phyloP scores from a whole-genome alignment of 2,797 vertebrate genomes.

The Thamnophis elegans region DNA sequence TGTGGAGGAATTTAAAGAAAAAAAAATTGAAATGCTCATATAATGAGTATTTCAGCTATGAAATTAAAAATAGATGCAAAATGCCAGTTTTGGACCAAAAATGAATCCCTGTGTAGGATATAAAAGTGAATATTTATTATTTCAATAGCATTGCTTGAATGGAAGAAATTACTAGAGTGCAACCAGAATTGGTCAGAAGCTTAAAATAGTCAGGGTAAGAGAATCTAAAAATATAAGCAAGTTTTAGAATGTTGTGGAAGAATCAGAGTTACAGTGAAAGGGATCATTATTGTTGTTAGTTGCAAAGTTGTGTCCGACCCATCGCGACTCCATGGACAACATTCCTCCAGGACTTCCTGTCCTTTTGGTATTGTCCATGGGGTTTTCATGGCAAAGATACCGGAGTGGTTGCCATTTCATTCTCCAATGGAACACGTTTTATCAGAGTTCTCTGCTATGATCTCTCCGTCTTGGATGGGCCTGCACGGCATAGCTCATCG shows the following conservation, averaged over 20 bases:
- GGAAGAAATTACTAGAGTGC: neutral
- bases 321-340: too few relatives aligned
- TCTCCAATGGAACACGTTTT: too few relatives aligned
- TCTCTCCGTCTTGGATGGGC: too few relatives aligned
- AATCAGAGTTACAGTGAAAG: neutral
- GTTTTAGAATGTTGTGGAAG: neutral
- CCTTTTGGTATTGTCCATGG: too few relatives aligned
- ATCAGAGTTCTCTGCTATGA: too few relatives aligned
- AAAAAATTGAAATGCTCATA: neutral
- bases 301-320: too few relatives aligned
- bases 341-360: too few relatives aligned
- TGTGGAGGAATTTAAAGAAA: neutral
- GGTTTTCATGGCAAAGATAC: too few relatives aligned
- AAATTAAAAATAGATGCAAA: neutral
- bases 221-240: neutral
- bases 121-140: neutral
- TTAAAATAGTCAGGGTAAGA: neutral
- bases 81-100: neutral
- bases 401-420: too few relatives aligned
- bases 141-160: neutral
- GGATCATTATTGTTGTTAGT: neutral
- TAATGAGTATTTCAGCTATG: neutral
- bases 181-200: neutral
- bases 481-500: too few relatives aligned
- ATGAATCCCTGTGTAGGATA: neutral